Base-by-base conservation (phyloP, 2,888 invertebrate species). In the Desoria tigrina region DNA sequence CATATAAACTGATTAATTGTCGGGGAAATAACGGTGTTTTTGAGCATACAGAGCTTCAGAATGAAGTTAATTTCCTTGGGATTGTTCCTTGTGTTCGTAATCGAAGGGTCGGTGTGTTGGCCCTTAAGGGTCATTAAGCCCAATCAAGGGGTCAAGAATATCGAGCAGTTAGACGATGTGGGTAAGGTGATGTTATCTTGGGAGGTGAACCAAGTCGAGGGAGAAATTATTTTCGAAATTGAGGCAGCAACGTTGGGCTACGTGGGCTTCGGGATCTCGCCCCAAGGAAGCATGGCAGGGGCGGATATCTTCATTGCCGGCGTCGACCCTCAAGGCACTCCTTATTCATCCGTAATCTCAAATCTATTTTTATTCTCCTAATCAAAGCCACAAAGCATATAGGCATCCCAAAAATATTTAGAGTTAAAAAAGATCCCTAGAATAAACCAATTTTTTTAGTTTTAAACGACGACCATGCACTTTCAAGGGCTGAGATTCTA, bases 261-360 rank as follows among this genome's bases (percentile, higher is more conserved):
- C 16, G 51, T 51, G 23, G 51, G 51, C 4, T 24, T 51, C 16
- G 51, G 51, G 26, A 51, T 51, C 21, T 51, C 51, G 3, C 51
- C 51, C 51, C 51, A 51, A 26, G 51, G 51, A 7, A 26, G 51
- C 7, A 51, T 51, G 51, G 7, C 23, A 16, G 51, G 51, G 21
- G 51, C 51, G 14, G 51, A 51, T 26, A 51, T 51, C 6, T 51
- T 51, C 51, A 51, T 51, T 21, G 51, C 24, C 7, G 51, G 51
- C 11, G 24, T 51, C 24, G 23, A 7, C 23, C 21, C 24, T 14
- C 6, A 51, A 7, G 51, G 51, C 4, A 9, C 24, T 24, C 24
- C 51, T 26, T 51, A 51, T 51, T 51, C 26, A 11, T 51, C 51
- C 7, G 51, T 51, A 51, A 51, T 11, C 7, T 24, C 9, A 16